Conservation (phyloP, 2,797 vertebrate species). For the Arnoldichthys spilopterus region DNA sequence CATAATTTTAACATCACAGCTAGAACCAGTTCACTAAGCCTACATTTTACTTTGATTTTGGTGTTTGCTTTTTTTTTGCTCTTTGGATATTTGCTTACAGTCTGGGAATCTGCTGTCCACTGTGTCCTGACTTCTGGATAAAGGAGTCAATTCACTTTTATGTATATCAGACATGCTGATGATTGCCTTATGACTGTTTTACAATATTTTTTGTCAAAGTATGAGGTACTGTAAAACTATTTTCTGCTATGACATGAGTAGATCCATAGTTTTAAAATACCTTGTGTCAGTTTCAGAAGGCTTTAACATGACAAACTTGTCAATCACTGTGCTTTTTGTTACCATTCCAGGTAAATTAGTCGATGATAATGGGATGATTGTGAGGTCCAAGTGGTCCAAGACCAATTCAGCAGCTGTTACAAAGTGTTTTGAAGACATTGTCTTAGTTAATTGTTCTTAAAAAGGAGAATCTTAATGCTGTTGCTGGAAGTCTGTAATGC, state of each 20-base stretch:
- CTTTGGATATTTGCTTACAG: slow-evolving; percentile 15
- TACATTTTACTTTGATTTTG: neutral
- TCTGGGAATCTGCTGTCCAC: slow-evolving; percentile 21
- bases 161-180: neutral
- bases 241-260: neutral
- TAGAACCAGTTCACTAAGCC: neutral
- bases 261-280: neutral
- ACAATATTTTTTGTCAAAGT: neutral
- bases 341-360: slow-evolving; percentile 58
- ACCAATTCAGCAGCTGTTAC: neutral
- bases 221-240: neutral
- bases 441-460: neutral
- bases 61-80: neutral
- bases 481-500: slow-evolving; percentile 59
- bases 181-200: slow-evolving; percentile 40
- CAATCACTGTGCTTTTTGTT: slow-evolving; percentile 77
- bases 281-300: neutral
- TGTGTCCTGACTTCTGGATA: slow-evolving; percentile 21
- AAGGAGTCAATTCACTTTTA: neutral
- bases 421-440: slow-evolving; percentile 14
- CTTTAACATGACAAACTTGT: slow-evolving; percentile 61
- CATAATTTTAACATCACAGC: neutral
- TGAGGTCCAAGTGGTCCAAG: slow-evolving; percentile 28
- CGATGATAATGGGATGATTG: slow-evolving; percentile 12
- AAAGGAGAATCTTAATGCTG: slow-evolving; percentile 1